Percentiles rank a stretch among this genome's conserved stretches.
Evolutionary conservation across 1,140 invertebrate genomes (phyloP).

Genomic region (Anoplophora glabripennis): DNA sequence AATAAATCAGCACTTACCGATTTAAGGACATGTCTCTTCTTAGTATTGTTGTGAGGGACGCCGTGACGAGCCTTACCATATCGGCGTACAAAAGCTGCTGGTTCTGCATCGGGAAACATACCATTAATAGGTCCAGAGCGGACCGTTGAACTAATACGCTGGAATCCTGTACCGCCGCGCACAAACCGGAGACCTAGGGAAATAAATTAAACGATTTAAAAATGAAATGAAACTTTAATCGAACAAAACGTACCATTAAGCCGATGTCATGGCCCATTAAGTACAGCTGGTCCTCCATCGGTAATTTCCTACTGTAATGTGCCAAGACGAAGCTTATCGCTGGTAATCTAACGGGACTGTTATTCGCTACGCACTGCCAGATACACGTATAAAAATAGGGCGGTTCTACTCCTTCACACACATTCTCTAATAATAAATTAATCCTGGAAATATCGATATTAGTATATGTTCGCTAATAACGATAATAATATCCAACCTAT

Average conservation of each 20-base stretch:
- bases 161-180: conserved; percentile 72
- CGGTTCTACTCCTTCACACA: conserved; percentile 75
- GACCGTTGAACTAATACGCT: conserved; percentile 84
- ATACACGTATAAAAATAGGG: conserved; percentile 84
- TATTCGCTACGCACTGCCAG: conserved; percentile 84
- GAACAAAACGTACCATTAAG: conserved; percentile 64
- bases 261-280: conserved; percentile 85
- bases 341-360: conserved; percentile 79
- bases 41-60: conserved; percentile 79
- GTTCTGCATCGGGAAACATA: conserved; percentile 85
- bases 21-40: conserved; percentile 91
- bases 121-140: conserved; percentile 78
- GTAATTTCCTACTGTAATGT: conserved; percentile 79
- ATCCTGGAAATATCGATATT: conserved; percentile 55
- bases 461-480: conserved; percentile 3
- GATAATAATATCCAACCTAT: conserved; percentile 55
- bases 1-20: conserved; percentile 51
- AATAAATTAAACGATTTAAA: background rate
- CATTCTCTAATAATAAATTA: conserved; percentile 73
- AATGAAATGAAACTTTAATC: background rate
- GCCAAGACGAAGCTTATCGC: conserved; percentile 78
- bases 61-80: conserved; percentile 74
- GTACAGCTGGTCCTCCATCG: conserved; percentile 81
- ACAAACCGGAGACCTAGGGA: conserved; percentile 51
- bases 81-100: conserved; percentile 72